These are phyloP conservation scores for Clostera curtula DNA, from an alignment of 2,888 invertebrate genomes.

Conservation along the genomic window DNA sequence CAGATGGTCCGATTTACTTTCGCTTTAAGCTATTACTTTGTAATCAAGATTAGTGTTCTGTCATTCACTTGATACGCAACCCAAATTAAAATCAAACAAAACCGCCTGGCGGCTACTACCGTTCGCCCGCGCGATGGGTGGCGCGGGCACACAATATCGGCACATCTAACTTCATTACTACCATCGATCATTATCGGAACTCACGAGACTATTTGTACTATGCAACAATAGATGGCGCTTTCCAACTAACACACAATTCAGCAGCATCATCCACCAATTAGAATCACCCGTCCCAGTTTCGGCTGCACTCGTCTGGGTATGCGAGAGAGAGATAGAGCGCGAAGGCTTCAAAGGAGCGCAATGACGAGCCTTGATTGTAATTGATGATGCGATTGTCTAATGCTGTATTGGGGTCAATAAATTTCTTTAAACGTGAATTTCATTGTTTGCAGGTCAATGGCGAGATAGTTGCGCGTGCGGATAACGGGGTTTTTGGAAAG, in stretches of 20 bases:
- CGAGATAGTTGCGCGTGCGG: slow-evolving; percentile 22
- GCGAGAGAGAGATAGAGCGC: slow-evolving; percentile 29
- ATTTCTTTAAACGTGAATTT: slow-evolving; percentile 53
- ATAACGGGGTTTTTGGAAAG: slow-evolving; percentile 7
- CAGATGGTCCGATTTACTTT: no score
- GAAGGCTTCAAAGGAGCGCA: slow-evolving; percentile 41
- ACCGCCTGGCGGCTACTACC: slow-evolving; percentile 50
- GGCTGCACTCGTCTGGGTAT: slow-evolving; percentile 7
- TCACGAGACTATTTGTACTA: slow-evolving; percentile 70
- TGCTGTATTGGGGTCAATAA: slow-evolving; percentile 55
- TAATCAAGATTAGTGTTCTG: no score
- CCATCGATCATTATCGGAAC: slow-evolving; percentile 61
- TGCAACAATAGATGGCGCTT: slow-evolving; percentile 72
- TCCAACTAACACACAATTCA: slow-evolving; percentile 56
- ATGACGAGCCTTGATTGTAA: slow-evolving; percentile 64
- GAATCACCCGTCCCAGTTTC: slow-evolving; percentile 33
- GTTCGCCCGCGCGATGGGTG: slow-evolving; percentile 59
- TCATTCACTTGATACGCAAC: no score
- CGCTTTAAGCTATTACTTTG: no score
- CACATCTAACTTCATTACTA: slow-evolving; percentile 63
- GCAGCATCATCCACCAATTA: slow-evolving; percentile 69
- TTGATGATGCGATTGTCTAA: slow-evolving; percentile 70
- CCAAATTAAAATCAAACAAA: slow-evolving; percentile 41
- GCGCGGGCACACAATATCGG: slow-evolving; percentile 38
- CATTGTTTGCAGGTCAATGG: slow-evolving; percentile 46